Evolutionary conservation across 2,797 vertebrate species (phyloP), one percentile per base, ranked within the genome.

Genomic region (Pampus argenteus): DNA sequence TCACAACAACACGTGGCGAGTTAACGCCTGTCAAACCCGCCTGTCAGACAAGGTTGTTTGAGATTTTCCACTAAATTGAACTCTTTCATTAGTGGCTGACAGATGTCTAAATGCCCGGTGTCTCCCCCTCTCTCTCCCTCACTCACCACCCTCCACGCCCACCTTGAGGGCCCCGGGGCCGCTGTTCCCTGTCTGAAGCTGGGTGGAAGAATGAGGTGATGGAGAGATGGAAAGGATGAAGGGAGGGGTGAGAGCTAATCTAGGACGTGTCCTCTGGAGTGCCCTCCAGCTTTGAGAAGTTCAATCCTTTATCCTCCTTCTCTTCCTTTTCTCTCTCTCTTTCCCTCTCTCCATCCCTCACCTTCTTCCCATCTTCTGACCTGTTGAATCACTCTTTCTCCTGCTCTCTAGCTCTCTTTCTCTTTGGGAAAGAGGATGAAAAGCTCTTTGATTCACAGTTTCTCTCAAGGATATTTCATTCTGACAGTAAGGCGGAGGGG

Each of bases 61-160:
- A 90, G 82, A 92, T 91, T 92, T 93, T 92, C 86, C 89, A 86
- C 88, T 88, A 89, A 94, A 93, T 92, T 92, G 91, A 93, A 91
- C 83, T 90, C 86, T 92, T 91, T 93, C 90, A 93, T 94, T 90
- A 91, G 90, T 18, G 75, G 81, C 86, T 90, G 91, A 91, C 91
- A 93, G 91, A 91, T 90, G 86, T 91, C 88, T 91, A 90, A 91
- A 91, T 88, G 86, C 79, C 86, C 71, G 55, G 28, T 71, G 81
- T 79, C 78, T 56, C 74, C 71, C 52, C 55, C n/a, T 52, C 9
- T 7, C 26, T 8, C 38, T 9, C 18, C 62, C 61, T 45, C n/a
- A 1, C 40, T 42, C 40, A 17, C 61, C 67, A 61, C 63, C 62
- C 51, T 61, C 28, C 34, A 63, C 38, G 47, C 83, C 69, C 56